These are phyloP conservation scores for Drosophila cognata DNA, from an alignment of 2,888 invertebrate species.

Conservation along the genomic window DNA sequence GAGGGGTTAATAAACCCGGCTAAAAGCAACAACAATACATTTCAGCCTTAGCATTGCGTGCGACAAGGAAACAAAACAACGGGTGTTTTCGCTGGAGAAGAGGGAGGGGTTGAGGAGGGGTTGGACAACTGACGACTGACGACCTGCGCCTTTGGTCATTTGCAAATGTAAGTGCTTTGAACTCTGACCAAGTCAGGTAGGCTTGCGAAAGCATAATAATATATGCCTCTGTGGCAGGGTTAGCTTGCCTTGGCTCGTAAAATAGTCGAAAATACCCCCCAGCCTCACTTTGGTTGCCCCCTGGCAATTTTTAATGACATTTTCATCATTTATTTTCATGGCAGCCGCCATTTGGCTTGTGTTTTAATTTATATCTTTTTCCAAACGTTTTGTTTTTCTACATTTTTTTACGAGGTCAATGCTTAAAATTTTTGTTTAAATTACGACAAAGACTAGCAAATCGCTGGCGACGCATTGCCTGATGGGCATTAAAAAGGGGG, in stretches of 20 bases:
- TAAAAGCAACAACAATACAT: slow-evolving; percentile 33
- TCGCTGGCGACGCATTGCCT: slow-evolving; percentile 39
- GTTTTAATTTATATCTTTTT: slow-evolving; percentile 66
- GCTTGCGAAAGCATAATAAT: slow-evolving; percentile 28
- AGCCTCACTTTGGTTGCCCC: no score
- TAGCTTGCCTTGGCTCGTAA: slow-evolving; percentile 27
- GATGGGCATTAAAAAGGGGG: slow-evolving; percentile 35
- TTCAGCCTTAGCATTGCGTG: slow-evolving; percentile 81
- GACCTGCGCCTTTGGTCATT: slow-evolving; percentile 59
- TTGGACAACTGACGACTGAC: slow-evolving; percentile 1
- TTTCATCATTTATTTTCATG: slow-evolving; percentile 71
- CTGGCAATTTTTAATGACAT: slow-evolving; percentile 53
- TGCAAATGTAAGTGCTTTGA: slow-evolving; percentile 66
- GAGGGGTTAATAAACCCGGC: slow-evolving; percentile 76
- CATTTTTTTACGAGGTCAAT: slow-evolving; percentile 67
- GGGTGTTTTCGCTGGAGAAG: background rate
- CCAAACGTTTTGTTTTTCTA: slow-evolving; percentile 43
- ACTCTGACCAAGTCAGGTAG: slow-evolving; percentile 42
- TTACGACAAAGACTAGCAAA: slow-evolving; percentile 42
- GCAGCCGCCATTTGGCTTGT: slow-evolving; percentile 54
- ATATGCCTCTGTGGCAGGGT: slow-evolving; percentile 14
- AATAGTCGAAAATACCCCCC: background rate
- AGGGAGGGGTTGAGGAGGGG: slow-evolving; percentile 4
- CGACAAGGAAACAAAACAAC: slow-evolving; percentile 52
- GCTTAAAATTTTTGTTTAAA: slow-evolving; percentile 56